Evolutionary conservation across 2,113 vertebrate species (phyloP).

Genomic region (Nesospiza acunhae): DNA sequence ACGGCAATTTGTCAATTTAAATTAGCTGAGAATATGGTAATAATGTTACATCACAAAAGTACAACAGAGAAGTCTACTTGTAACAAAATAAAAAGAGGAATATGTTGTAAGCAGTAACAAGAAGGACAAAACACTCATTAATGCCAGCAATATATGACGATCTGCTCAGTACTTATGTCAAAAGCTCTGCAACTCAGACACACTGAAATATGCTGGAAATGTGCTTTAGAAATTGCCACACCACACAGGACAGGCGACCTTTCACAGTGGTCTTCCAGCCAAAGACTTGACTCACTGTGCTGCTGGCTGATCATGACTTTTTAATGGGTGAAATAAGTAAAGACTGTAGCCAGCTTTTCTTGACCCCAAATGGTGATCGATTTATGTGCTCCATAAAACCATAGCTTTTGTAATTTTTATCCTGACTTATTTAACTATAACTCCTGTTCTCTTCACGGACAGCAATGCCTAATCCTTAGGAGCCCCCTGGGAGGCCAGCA

Average conservation of each 20-base stretch:
- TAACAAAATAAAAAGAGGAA: neutral
- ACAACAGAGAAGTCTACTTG: neutral
- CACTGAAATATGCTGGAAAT: neutral
- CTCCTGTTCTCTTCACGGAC: neutral
- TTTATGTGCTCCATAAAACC: neutral
- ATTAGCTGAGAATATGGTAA: neutral
- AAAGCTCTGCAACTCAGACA: neutral
- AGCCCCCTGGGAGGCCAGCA: neutral
- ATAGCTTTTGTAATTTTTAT: neutral
- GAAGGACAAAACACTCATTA: neutral
- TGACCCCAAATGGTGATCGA: fast-evolving
- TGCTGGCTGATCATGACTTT: neutral
- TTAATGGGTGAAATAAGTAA: neutral
- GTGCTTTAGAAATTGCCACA: neutral
- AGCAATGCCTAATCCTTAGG: neutral
- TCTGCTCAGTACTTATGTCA: neutral
- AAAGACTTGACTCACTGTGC: neutral
- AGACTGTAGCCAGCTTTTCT: neutral
- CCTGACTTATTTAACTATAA: neutral
- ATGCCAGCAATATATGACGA: neutral
- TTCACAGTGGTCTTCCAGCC: neutral
- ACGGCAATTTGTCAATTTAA: slow-evolving; percentile 21
- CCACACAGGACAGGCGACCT: neutral
- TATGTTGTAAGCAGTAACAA: neutral
- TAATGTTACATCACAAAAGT: neutral